Evolutionary conservation across 2,113 vertebrate species (phyloP), one percentile per base, ranked within the genome.

Genomic region (Aegithalos caudatus): DNA sequence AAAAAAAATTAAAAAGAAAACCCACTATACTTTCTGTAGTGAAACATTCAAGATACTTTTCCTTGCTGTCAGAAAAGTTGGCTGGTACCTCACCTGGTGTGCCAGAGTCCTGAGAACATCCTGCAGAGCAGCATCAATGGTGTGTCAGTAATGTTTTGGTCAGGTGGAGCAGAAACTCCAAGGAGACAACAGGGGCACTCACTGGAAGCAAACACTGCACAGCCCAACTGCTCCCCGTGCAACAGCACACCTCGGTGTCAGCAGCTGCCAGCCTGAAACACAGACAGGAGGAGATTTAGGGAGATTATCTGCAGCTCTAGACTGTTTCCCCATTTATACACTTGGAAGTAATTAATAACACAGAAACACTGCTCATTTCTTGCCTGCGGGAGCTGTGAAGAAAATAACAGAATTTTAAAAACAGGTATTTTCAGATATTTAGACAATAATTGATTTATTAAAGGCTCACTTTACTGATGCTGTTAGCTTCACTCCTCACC

Each of bases 181-280:
- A 67, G 61, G 19, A 48, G 15, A 67, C 23, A 57, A 23, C 1
- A 11, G 47, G 47, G 21, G 13, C 9, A 4, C 33, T n/a, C 3
- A 1, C 35, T 73, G 73, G 38, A 48, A n/a, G 37, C 3, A 18
- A 67, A 66, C 11, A 2, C 13, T 2, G 56, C 65, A 16, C 33
- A 67, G 33, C 25, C 56, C 2, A 4, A 12, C 44, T 5, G n/a
- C n/a, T 45, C 51, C 11, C 1, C 0, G 1, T 7, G 47, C 0
- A 6, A 28, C 3, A 19, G 37, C 19, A 18, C 48, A 11, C 45
- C 0, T 1, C 0, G 1, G 7, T 7, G 44, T 10, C 94, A 45
- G 31, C 35, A 70, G 15, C 13, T 56, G 66, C 37, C 86, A 69
- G 90, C 21, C 84, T 90, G 53, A 42, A 86, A 73, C 0, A 58